Conservation (phyloP, 2,797 vertebrate species). For the Cottoperca gobio region DNA sequence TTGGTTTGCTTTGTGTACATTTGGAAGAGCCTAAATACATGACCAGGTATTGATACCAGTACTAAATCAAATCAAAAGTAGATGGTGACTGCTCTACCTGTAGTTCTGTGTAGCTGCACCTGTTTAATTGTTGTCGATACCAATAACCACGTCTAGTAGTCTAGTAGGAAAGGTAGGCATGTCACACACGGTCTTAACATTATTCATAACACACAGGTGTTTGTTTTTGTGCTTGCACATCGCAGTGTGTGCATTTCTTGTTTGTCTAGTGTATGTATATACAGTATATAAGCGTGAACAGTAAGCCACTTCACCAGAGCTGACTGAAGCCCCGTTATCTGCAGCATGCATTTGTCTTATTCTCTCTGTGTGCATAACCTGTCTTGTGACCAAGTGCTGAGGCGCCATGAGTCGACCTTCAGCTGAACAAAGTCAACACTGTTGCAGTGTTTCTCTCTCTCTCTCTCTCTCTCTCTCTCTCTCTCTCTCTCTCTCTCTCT, state of each 20-base stretch:
- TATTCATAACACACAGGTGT: neutral
- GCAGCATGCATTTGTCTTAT: slow-evolving; percentile 17
- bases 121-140: neutral
- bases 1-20: neutral
- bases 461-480: neutral
- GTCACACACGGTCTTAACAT: slow-evolving; percentile 8
- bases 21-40: neutral
- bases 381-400: slow-evolving; percentile 59
- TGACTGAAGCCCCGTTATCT: slow-evolving; percentile 30
- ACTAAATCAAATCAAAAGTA: neutral
- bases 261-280: neutral
- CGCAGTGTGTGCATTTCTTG: neutral
- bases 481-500: neutral
- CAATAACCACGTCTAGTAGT: no score
- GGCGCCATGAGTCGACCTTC: slow-evolving; percentile 40
- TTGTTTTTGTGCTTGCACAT: slow-evolving; percentile 4
- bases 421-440: slow-evolving; percentile 64
- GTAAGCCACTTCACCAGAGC: neutral
- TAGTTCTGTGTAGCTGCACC: neutral
- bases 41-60: no score
- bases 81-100: neutral
- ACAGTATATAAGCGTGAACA: neutral
- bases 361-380: slow-evolving; percentile 34
- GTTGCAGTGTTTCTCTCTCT: slow-evolving; percentile 23
- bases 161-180: no score